Evolutionary conservation across 2,113 vertebrate species (phyloP), one percentile per base, ranked within the genome.

Genomic region (Panurus biarmicus): DNA sequence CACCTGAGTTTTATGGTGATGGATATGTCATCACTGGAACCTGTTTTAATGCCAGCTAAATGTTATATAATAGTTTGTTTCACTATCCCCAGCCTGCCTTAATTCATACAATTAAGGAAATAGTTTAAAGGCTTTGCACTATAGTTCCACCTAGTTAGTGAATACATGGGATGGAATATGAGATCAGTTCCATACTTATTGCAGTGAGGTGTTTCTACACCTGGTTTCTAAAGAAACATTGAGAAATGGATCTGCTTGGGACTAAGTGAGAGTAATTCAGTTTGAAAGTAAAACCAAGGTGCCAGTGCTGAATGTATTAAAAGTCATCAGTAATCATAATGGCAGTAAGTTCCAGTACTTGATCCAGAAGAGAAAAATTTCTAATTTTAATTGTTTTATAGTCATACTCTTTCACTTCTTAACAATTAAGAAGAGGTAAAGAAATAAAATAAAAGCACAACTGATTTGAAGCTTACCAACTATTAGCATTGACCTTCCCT

Each of bases 61-160:
- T 7, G 1, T 83, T 89, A 51, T 25, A 20, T 66, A 77, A 70
- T 80, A 74, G 35, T 56, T 91, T 90, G 35, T 92, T 96, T 96
- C 71, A 91, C 62, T 94, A 50, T 73, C 40, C 45, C 12, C 56
- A 77, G 61, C 66, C 94, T 94, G 61, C 75, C 57, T 84, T 92
- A 71, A 62, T 95, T 78, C 22, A 71, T 94, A 94, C 89, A 96
- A 85, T 80, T 70, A 90, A 74, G 60, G 78, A 93, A 91, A 70
- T 85, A 0, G 2, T 83, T 76, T 87, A 76, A 82, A 88, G 57
- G 60, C 61, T 94, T 91, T 84, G 48, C 58, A 45, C 38, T 47
- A 6, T 73, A 89, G 45, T 93, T 94, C 84, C 38, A 14, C 25
- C 26, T 53, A 69, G 33, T 60, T 69, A 36, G 47, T 61, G 54